These are phyloP conservation scores for Acutogordius australiensis DNA, from an alignment of 2,888 invertebrate genomes.

Conservation along the genomic window DNA sequence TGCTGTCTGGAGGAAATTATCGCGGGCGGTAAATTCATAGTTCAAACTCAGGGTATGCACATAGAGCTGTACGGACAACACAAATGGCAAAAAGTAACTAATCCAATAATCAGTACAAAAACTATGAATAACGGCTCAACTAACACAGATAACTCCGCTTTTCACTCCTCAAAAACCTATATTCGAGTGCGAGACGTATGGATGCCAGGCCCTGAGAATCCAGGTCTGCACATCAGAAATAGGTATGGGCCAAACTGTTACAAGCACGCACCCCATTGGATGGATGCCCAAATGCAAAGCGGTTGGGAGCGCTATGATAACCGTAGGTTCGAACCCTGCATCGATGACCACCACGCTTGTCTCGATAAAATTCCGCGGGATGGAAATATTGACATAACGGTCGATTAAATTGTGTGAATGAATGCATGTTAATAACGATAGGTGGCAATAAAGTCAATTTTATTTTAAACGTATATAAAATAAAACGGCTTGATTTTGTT, in stretches of 20 bases:
- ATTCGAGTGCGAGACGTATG: constrained; percentile 18
- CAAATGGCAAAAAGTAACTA: constrained; percentile 14
- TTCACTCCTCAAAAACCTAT: neutral
- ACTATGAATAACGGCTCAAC: neutral
- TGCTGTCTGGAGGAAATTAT: constrained; percentile 12
- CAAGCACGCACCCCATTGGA: constrained; percentile 20
- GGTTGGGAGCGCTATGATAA: constrained; percentile 19
- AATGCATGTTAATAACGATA: too few species aligned
- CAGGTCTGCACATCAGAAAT: constrained; percentile 20
- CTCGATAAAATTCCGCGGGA: constrained; percentile 20
- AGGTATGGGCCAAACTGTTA: constrained; percentile 20
- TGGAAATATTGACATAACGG: constrained; percentile 20
- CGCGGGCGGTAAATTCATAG: constrained; percentile 16
- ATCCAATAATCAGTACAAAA: neutral
- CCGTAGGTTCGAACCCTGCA: constrained; percentile 18
- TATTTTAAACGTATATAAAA: too few species aligned
- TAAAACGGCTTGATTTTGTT: too few species aligned
- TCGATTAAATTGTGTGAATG: too few species aligned
- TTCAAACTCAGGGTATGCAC: constrained; percentile 17
- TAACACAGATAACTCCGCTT: neutral
- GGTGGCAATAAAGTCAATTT: too few species aligned
- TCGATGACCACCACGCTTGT: constrained; percentile 19
- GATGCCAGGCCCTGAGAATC: constrained; percentile 20
- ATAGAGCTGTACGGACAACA: constrained; percentile 20
- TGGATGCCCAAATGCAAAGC: constrained; percentile 15